Conservation (phyloP, 2,888 invertebrate species). For the Noctua fimbriata region DNA sequence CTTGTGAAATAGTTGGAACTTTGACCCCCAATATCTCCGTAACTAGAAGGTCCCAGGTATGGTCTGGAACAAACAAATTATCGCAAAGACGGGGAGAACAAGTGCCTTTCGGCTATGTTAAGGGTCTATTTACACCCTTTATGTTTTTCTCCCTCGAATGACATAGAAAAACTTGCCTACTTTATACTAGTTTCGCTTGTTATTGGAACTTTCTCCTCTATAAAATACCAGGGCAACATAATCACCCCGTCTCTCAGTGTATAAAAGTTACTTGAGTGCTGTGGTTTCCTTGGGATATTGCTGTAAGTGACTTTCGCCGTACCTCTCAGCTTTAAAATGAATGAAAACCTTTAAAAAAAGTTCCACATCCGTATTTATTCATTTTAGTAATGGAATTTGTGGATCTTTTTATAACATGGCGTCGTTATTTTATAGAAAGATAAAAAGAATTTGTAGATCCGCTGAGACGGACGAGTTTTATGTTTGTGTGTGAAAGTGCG, state of each 20-base stretch:
- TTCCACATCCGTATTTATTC: slow-evolving; percentile 74
- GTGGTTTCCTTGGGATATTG: slow-evolving; percentile 67
- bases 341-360: slow-evolving; percentile 70
- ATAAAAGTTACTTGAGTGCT: slow-evolving; percentile 40
- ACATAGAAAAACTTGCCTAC: background rate
- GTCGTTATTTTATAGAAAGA: slow-evolving; percentile 52
- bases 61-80: too few relatives aligned
- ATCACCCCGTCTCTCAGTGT: slow-evolving; percentile 1
- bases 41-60: too few relatives aligned
- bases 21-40: too few relatives aligned
- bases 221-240: slow-evolving; percentile 14
- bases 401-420: slow-evolving; percentile 68
- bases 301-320: slow-evolving; percentile 62
- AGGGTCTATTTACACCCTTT: too few relatives aligned
- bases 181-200: background rate
- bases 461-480: background rate
- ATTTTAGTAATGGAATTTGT: slow-evolving; percentile 79
- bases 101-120: too few relatives aligned
- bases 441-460: slow-evolving; percentile 8
- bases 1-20: too few relatives aligned
- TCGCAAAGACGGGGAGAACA: too few relatives aligned
- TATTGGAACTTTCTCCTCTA: slow-evolving; percentile 5
- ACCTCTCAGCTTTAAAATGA: slow-evolving; percentile 68
- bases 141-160: background rate
- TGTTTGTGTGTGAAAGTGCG: slow-evolving; percentile 17